phyloP scores from a whole-genome alignment of 2,888 invertebrate species.

The Blastobasis lacticolella region DNA sequence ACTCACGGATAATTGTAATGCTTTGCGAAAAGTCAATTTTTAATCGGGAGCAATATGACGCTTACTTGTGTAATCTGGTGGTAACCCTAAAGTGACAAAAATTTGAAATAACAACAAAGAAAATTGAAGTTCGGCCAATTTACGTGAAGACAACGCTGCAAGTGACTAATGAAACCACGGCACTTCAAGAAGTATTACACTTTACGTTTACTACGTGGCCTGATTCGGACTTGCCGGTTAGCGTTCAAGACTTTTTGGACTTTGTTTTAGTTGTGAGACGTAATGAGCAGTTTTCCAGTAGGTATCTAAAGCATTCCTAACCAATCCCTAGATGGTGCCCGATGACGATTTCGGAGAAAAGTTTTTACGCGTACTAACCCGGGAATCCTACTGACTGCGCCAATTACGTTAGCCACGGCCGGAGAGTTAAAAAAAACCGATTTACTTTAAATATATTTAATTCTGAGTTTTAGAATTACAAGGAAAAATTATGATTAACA shows the following conservation, averaged over 20 bases:
- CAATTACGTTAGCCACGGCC: too few species aligned
- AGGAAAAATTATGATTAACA: too few species aligned
- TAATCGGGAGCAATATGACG: not conserved
- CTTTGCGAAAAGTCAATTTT: not conserved
- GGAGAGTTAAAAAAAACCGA: too few species aligned
- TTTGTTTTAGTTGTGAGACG: conserved; percentile 3
- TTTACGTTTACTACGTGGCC: conserved; percentile 1
- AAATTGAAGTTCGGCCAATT: not conserved
- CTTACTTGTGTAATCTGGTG: not conserved
- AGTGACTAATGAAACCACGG: conserved; percentile 1
- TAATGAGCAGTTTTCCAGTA: too few species aligned
- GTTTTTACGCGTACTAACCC: too few species aligned
- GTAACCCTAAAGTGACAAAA: not conserved
- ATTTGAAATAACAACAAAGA: conserved; percentile 1
- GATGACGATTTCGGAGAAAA: too few species aligned
- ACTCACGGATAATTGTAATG: not conserved
- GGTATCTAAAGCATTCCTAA: too few species aligned
- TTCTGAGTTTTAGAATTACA: too few species aligned
- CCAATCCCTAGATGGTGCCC: too few species aligned
- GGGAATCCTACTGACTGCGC: too few species aligned
- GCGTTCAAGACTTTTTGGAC: conserved; percentile 2
- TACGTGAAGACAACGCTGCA: not conserved
- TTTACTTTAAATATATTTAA: too few species aligned
- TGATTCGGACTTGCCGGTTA: not conserved
- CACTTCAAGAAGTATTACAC: conserved; percentile 1